A percentile compares a stretch with the other conserved stretches of the same genome.
Evolutionary conservation across 2,113 vertebrate genomes (phyloP).

Genomic region (Lepidothrix coronata): DNA sequence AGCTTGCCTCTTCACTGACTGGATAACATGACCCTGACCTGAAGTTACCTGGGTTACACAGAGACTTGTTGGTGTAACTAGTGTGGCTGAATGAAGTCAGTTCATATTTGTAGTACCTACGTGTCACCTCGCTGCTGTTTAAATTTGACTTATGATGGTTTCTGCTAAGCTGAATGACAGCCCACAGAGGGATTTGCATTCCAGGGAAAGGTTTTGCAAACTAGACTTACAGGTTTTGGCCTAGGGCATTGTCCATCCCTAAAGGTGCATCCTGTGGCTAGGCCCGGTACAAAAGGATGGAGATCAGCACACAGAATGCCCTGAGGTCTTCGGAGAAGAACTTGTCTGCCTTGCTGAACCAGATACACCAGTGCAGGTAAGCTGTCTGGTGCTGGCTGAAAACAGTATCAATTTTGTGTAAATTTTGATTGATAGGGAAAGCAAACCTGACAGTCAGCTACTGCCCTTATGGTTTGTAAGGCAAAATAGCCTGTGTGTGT

Average conservation of each 20-base stretch:
- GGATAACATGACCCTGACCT: background rate
- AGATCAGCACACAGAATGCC: constrained; percentile 52
- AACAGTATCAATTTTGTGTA: background rate
- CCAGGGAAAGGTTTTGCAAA: background rate
- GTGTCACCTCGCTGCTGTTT: background rate
- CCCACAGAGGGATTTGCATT: rapidly evolving
- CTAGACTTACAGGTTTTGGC: background rate
- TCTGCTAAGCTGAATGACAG: background rate
- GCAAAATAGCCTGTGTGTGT: background rate
- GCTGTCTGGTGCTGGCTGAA: background rate
- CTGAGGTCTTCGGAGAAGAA: constrained; percentile 73
- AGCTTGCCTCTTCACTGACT: background rate
- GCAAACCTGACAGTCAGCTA: background rate
- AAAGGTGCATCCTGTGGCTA: background rate
- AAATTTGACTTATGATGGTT: background rate
- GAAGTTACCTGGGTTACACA: rapidly evolving
- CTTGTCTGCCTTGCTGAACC: constrained; percentile 72
- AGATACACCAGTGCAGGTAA: constrained; percentile 80
- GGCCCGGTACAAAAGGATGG: constrained; percentile 71
- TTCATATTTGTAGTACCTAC: rapidly evolving
- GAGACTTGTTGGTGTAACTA: background rate
- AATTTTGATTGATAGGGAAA: background rate
- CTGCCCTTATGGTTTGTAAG: rapidly evolving
- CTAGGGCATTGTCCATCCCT: background rate
- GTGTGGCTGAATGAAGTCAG: background rate